Evolutionary conservation across 2,113 vertebrate species (phyloP).

Genomic region (Marmota monax): DNA sequence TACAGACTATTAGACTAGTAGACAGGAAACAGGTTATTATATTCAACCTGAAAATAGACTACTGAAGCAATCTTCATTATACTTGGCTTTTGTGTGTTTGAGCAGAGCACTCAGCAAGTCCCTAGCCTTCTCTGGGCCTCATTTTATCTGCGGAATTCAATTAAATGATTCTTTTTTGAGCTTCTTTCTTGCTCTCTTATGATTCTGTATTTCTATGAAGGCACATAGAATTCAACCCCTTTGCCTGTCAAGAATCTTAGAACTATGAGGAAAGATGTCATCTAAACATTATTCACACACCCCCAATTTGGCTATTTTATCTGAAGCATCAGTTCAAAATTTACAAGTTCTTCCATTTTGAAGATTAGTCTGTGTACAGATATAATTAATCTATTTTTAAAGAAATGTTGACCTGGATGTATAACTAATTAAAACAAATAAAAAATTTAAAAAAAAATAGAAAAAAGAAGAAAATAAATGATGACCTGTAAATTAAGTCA

Average conservation of each 20-base stretch:
- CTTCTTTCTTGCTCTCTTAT: not conserved
- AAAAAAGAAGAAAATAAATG: not conserved
- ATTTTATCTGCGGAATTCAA: not conserved
- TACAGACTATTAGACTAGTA: not conserved
- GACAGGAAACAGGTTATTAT: not conserved
- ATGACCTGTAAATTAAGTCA: not conserved
- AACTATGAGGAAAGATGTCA: not conserved
- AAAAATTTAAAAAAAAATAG: no score
- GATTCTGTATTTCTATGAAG: not conserved
- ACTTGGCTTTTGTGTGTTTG: not conserved
- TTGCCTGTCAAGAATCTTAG: not conserved
- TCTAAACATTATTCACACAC: not conserved
- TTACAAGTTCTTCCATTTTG: constrained; percentile 11
- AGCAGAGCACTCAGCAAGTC: not conserved
- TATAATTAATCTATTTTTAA: not conserved
- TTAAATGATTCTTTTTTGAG: not conserved
- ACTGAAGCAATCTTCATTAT: not conserved
- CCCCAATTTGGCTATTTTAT: not conserved
- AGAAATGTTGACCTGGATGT: not conserved
- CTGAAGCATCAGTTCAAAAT: not conserved
- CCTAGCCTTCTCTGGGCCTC: not conserved
- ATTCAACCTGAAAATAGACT: not conserved
- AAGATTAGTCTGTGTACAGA: not conserved
- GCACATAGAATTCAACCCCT: not conserved
- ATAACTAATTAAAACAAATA: no score